Percentiles rank a stretch among this genome's conserved stretches.
phyloP scores from a whole-genome alignment of 2,888 invertebrate species.

The Conomelus anceps region DNA sequence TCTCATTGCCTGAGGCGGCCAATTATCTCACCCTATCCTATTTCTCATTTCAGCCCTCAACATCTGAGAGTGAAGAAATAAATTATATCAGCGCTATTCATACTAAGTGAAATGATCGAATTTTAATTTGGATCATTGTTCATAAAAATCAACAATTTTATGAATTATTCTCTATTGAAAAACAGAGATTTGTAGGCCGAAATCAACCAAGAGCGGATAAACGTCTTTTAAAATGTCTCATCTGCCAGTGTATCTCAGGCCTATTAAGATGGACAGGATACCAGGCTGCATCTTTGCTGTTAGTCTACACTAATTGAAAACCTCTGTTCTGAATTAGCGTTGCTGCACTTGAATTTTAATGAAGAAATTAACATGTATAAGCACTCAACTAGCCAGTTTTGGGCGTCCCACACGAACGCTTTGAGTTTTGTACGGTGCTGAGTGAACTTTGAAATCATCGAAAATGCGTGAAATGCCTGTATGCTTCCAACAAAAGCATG shows the following conservation, averaged over 20 bases:
- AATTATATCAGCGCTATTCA: not conserved
- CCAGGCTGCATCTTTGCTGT: not conserved
- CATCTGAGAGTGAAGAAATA: not conserved
- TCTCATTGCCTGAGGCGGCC: not conserved
- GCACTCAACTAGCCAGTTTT: not conserved
- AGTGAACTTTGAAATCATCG: not conserved
- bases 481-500: not conserved
- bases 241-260: not conserved
- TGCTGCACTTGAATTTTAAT: not conserved
- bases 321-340: not conserved
- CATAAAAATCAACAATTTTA: no score
- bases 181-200: no score
- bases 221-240: not conserved
- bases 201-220: not conserved
- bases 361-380: not conserved
- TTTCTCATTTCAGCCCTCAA: not conserved
- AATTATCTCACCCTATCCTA: not conserved
- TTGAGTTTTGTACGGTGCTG: not conserved
- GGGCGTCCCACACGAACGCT: not conserved
- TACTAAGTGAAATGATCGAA: not conserved
- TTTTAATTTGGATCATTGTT: no score
- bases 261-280: not conserved
- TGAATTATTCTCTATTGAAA: no score
- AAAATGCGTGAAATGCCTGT: not conserved
- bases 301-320: not conserved